Percentiles rank a stretch among this genome's conserved stretches.
phyloP scores from a whole-genome alignment of 2,888 invertebrate genomes.

The Diploptera punctata region DNA sequence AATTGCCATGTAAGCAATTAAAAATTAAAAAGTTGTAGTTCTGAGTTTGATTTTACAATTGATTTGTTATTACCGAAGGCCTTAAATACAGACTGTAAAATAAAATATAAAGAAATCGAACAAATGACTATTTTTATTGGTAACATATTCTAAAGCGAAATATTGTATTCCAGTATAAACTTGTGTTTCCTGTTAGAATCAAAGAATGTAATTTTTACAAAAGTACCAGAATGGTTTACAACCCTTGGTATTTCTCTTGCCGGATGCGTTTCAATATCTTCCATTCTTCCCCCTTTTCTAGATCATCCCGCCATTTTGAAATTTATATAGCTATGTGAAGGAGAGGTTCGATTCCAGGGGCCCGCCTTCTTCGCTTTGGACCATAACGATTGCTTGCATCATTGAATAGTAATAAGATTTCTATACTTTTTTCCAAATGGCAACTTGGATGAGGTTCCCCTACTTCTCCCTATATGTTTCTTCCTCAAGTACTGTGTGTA shows the following conservation, averaged over 20 bases:
- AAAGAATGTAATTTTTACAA: too few species aligned
- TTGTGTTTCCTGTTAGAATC: too few species aligned
- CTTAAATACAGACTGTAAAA: too few species aligned
- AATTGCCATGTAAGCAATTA: too few species aligned
- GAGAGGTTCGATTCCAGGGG: slow-evolving; percentile 38
- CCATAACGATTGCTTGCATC: slow-evolving; percentile 54
- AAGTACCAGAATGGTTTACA: slow-evolving; percentile 16
- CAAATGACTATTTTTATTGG: too few species aligned
- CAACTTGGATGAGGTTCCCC: slow-evolving; percentile 23
- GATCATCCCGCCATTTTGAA: slow-evolving; percentile 37
- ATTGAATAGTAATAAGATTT: slow-evolving; percentile 59
- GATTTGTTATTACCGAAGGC: too few species aligned
- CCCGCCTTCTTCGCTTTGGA: slow-evolving; percentile 38
- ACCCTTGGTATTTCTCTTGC: neutral
- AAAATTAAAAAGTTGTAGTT: too few species aligned
- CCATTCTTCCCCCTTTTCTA: slow-evolving; percentile 19
- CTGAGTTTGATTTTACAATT: too few species aligned
- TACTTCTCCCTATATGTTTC: too few species aligned
- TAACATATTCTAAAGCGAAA: too few species aligned
- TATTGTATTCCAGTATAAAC: too few species aligned
- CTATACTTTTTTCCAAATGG: slow-evolving; percentile 37
- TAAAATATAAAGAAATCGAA: too few species aligned
- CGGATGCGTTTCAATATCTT: slow-evolving; percentile 7
- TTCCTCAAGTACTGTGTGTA: neutral
- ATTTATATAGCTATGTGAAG: slow-evolving; percentile 39